Percentiles rank a stretch among this genome's conserved stretches.
These are phyloP conservation scores for Dromaius novaehollandiae DNA, from an alignment of 2,113 vertebrate genomes.

Conservation along the genomic window DNA sequence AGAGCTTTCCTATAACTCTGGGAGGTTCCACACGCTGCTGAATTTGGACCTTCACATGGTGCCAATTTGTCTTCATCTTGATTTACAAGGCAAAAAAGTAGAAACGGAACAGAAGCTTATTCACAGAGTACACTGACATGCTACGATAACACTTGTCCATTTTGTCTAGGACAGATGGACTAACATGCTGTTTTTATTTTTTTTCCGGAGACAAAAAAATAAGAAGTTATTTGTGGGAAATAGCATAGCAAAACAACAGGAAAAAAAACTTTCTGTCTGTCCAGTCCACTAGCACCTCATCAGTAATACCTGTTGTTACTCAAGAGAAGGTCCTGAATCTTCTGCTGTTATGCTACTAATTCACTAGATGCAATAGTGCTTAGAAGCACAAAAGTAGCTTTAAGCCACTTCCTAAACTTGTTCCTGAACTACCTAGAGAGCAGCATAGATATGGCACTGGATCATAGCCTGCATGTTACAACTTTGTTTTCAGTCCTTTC, in stretches of 20 bases:
- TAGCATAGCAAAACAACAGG: neutral
- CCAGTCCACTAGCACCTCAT: neutral
- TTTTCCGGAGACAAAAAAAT: neutral
- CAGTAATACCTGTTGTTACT: neutral
- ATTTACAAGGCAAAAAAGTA: neutral
- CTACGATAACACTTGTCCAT: neutral
- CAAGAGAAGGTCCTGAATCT: too few relatives aligned
- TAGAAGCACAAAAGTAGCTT: neutral
- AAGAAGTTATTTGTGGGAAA: neutral
- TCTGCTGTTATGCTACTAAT: too few relatives aligned
- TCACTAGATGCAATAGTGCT: too few relatives aligned
- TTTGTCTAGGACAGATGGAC: too few relatives aligned
- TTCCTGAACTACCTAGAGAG: neutral
- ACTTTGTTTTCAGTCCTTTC: neutral
- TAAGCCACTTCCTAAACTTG: neutral
- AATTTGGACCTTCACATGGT: neutral
- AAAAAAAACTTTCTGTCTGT: neutral
- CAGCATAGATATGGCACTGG: neutral
- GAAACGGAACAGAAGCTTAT: too few relatives aligned
- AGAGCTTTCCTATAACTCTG: too few relatives aligned
- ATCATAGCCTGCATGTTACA: neutral
- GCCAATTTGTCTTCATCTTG: neutral
- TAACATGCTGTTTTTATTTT: too few relatives aligned
- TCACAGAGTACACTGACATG: neutral
- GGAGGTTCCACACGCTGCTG: neutral